These are phyloP conservation scores for Phania funesta DNA, from an alignment of 2,888 invertebrate species.

Conservation along the genomic window DNA sequence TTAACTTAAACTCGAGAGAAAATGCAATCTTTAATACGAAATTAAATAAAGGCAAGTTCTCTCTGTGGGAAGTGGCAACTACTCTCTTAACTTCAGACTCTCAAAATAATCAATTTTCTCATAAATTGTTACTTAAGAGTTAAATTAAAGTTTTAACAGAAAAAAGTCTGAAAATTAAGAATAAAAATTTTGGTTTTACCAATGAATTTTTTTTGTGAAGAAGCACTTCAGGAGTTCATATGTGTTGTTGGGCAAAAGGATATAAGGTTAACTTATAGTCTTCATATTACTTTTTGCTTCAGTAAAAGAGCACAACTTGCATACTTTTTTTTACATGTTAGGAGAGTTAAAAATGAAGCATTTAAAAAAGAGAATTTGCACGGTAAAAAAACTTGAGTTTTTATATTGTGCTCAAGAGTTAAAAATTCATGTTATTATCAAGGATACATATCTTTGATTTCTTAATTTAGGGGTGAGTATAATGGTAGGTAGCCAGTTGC, in stretches of 20 bases:
- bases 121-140: no score
- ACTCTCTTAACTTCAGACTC: no score
- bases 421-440: slow-evolving; percentile 45
- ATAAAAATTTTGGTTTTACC: no score
- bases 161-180: no score
- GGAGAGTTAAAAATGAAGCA: neutral
- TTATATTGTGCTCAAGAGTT: slow-evolving; percentile 37
- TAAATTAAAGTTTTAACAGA: no score
- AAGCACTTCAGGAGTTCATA: neutral
- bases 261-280: neutral
- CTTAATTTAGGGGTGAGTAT: slow-evolving; percentile 24
- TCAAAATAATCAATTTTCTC: no score
- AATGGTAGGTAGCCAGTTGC: slow-evolving; percentile 13
- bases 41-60: neutral
- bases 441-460: slow-evolving; percentile 41
- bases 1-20: neutral
- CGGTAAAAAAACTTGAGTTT: slow-evolving; percentile 4
- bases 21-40: neutral
- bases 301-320: neutral
- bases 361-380: neutral
- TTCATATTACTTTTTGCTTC: no score
- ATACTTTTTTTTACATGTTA: neutral
- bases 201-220: no score
- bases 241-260: neutral
- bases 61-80: no score